phyloP scores from a whole-genome alignment of 2,888 invertebrate genomes.

The Netelia inedita region DNA sequence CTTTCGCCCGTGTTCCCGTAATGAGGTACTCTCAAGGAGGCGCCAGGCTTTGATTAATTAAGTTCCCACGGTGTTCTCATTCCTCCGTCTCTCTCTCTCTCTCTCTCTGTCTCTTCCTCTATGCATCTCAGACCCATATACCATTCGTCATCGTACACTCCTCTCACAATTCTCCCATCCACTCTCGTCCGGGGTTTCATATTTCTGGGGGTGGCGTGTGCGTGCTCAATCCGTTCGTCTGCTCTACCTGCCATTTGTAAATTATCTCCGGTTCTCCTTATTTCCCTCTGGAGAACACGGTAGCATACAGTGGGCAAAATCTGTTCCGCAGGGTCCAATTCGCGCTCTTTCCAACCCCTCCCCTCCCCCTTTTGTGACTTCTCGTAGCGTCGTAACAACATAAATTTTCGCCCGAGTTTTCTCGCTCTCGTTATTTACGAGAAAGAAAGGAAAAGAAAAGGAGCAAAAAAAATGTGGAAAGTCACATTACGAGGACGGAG shows the following conservation, averaged over 20 bases:
- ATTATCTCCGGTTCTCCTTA: slow-evolving; percentile 52
- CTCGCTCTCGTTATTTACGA: slow-evolving; percentile 9
- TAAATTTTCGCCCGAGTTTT: slow-evolving; percentile 24
- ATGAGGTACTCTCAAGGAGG: slow-evolving; percentile 68
- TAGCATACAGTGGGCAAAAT: slow-evolving; percentile 23
- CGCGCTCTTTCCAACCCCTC: slow-evolving; percentile 8
- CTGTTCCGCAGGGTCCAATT: slow-evolving; percentile 12
- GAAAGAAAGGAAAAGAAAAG: neutral
- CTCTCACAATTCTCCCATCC: slow-evolving; percentile 1
- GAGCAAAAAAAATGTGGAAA: too few relatives aligned
- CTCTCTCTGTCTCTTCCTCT: slow-evolving; percentile 32
- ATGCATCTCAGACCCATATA: slow-evolving; percentile 50
- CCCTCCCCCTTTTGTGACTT: neutral
- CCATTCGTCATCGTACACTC: slow-evolving; percentile 59
- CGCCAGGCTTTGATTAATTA: slow-evolving; percentile 67
- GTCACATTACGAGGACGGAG: neutral
- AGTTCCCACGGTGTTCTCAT: slow-evolving; percentile 58
- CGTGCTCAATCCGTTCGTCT: slow-evolving; percentile 55
- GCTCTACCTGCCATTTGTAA: slow-evolving; percentile 43
- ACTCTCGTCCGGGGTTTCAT: neutral
- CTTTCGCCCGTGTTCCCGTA: slow-evolving; percentile 54
- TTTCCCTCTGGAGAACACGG: slow-evolving; percentile 28
- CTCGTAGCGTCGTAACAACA: slow-evolving; percentile 5
- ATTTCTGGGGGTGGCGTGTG: slow-evolving; percentile 27
- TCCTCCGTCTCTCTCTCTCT: slow-evolving; percentile 56